Evolutionary conservation across 2,113 vertebrate genomes (phyloP).

Genomic region (Pteropus alecto): DNA sequence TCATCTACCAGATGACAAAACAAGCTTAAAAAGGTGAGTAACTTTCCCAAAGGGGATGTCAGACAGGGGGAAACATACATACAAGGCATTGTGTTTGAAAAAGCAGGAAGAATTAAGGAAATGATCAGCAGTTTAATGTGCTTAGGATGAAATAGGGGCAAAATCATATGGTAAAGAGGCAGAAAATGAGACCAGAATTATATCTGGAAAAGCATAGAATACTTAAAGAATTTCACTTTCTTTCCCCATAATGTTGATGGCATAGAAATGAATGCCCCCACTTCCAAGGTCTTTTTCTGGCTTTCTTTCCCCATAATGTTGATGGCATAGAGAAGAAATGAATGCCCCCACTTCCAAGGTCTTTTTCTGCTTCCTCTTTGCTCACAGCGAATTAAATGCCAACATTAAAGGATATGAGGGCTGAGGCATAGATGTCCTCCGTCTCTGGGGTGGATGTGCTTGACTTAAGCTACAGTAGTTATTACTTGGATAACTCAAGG

Average conservation of each 20-base stretch:
- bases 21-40: conserved; percentile 2
- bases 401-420: neutral
- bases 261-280: neutral
- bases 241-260: neutral
- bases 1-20: neutral
- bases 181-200: neutral
- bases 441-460: neutral
- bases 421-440: neutral
- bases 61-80: neutral
- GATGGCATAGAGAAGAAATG: neutral
- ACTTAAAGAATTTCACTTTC: neutral
- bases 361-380: neutral
- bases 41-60: neutral
- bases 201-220: neutral
- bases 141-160: neutral
- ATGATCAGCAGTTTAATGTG: neutral
- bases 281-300: too few species aligned
- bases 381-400: neutral
- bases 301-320: neutral
- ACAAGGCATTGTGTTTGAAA: neutral
- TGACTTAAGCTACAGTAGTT: neutral
- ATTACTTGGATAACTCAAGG: neutral
- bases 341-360: neutral
- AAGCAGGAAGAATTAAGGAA: neutral
- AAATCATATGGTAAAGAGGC: neutral